Evolutionary conservation across 2,888 invertebrate species (phyloP), one percentile per base, ranked within the genome.

Genomic region (Polydrusus tereticollis): DNA sequence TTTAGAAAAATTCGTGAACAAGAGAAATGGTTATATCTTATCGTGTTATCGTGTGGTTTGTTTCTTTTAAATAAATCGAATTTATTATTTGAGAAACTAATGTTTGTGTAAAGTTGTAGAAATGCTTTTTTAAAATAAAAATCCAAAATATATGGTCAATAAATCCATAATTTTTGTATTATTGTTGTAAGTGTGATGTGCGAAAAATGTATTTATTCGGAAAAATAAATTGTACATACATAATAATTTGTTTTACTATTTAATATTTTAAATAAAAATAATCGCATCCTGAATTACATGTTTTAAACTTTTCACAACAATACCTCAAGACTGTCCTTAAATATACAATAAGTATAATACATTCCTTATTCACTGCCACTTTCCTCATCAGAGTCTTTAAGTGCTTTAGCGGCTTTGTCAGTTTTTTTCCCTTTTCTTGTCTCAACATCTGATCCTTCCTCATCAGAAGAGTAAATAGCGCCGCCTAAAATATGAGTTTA

Each of bases 401-500:
- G 87, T 0, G 92, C 93, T 18, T 60, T 62, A 83, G 94, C 94
- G 1, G 92, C 89, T 80, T 94, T 92, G 82, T 93, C 93, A 26
- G 90, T 86, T 62, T 93, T 91, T 66, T 92, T 90, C 23, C 90
- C 90, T 68, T 93, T 89, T 0, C 91, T 87, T 0, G 91, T 90
- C 80, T 96, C 95, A 76, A 95, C 91, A 81, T 95, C 95, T 0
- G 94, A 95, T 0, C 92, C 94, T 74, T 93, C 93, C 23, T 95
- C 96, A 78, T 96, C 96, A 0, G 95, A 94, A 0, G 96, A 96
- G 86, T 96, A 97, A 81, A 96, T 97, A 78, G 89, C 74, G 85
- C 86, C 79, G 86, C 86, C 73, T 87, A 55, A 60, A 75, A 76
- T 60, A 14, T 60, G 3, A n/a, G 60, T 10, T 60, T 14, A 41